Evolutionary conservation across 2,797 vertebrate genomes (phyloP), one percentile per base, ranked within the genome.

Genomic region (Pyrocephalus nanus): DNA sequence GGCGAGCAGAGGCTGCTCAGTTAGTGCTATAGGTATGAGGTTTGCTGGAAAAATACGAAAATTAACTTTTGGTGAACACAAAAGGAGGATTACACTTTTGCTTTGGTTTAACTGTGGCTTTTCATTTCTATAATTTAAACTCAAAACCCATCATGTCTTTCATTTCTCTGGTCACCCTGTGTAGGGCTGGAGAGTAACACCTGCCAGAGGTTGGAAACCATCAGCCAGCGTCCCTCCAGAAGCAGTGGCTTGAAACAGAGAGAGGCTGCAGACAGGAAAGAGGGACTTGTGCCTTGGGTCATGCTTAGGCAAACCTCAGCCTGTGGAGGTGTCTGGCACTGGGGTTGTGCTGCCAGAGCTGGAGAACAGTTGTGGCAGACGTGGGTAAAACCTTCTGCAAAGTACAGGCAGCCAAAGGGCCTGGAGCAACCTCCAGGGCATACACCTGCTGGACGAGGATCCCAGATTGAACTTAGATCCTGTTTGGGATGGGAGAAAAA

Each of bases 401-500:
- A 67, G 53, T 7, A 50, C 10, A 30, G 47, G 60, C 66, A 70
- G 77, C 34, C 50, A 86, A 93, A 81, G 16, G 43, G 23, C 55
- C 82, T 40, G 25, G 38, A 89, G 66, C 11, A 92, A 55, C 48
- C 83, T 86, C 57, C 48, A 23, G 22, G 40, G 62, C 54, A 75
- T 54, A 34, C 53, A 54, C 38, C 2, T 4, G 48, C 48, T 77
- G 34, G 25, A 90, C 0, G 16, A 86, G 29, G 45, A 93, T 76
- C 34, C 65, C 84, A 94, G 75, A 34, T n/a, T 71, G 45, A 87
- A 32, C 38, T 82, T 87, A 73, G 38, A 75, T 95, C 71, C 90
- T 69, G 66, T 82, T 90, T 48, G 27, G 50, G 75, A 92, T 54
- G 47, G 92, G 81, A 92, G 66, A 27, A 85, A 96, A 95, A 80